Conservation (phyloP, 2,113 vertebrate species). For the Campylomormyrus tamandua region DNA sequence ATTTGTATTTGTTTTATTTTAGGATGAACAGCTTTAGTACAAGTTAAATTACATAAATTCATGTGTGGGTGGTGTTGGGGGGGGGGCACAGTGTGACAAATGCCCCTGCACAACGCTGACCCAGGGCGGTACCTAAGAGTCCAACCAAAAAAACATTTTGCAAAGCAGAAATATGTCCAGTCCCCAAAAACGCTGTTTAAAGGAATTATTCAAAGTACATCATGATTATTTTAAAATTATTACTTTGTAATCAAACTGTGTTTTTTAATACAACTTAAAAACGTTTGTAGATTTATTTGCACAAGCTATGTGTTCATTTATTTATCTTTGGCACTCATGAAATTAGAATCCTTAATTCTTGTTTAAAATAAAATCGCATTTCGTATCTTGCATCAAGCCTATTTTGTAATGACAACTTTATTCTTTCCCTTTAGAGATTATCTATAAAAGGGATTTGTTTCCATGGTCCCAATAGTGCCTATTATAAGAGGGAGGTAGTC, state of each 20-base stretch:
- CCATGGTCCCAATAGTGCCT: constrained; percentile 56
- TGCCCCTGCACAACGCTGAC: not conserved
- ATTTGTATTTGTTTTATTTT: not conserved
- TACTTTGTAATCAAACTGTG: not conserved
- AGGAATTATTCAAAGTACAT: not conserved
- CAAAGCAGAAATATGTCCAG: not conserved
- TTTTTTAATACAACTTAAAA: not conserved
- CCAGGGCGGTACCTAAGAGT: not conserved
- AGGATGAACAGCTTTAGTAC: not conserved
- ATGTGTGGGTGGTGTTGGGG: not conserved
- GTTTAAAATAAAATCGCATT: not conserved
- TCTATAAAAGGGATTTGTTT: constrained; percentile 59
- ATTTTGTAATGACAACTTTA: constrained; percentile 53
- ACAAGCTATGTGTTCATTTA: not conserved
- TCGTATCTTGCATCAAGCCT: constrained; percentile 9
- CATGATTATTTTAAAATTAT: not conserved
- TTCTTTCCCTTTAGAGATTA: constrained; percentile 49
- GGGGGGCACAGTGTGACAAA: not conserved
- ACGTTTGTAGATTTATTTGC: not conserved
- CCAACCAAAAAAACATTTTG: not conserved
- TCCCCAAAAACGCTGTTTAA: not conserved
- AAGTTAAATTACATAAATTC: not conserved
- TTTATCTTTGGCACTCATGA: not conserved
- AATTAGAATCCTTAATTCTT: not conserved
- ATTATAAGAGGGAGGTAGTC: constrained; percentile 57